These are phyloP conservation scores for Oedothorax gibbosus DNA, from an alignment of 1,140 invertebrate species.

Conservation along the genomic window DNA sequence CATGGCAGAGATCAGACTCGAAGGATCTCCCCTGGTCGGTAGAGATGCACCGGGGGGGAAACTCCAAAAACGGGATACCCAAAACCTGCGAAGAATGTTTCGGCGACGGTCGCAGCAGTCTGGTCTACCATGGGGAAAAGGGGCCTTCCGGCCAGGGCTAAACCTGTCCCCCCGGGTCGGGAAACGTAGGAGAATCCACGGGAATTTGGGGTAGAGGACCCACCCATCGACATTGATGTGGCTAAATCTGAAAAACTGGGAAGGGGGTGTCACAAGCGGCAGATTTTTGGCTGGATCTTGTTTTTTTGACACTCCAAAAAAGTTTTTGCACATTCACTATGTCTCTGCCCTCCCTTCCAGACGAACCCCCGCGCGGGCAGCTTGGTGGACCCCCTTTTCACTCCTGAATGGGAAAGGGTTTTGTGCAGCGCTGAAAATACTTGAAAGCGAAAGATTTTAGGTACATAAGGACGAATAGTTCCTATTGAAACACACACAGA, in stretches of 20 bases:
- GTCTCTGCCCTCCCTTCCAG: neutral
- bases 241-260: slow-evolving; percentile 64
- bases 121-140: no score
- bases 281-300: slow-evolving; percentile 19
- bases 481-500: neutral
- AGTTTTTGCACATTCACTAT: neutral
- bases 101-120: no score
- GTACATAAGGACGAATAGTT: no score
- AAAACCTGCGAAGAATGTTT: slow-evolving; percentile 64
- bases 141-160: slow-evolving; percentile 68
- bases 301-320: slow-evolving; percentile 23
- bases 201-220: slow-evolving; percentile 68
- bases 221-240: slow-evolving; percentile 71
- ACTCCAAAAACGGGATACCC: slow-evolving; percentile 67
- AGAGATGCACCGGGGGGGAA: slow-evolving; percentile 64
- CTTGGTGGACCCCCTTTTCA: neutral
- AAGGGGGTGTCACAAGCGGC: slow-evolving; percentile 10
- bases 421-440: neutral
- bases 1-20: neutral
- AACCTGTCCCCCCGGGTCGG: slow-evolving; percentile 65
- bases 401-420: neutral
- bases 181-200: slow-evolving; percentile 66
- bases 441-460: neutral
- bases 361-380: neutral
- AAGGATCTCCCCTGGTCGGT: slow-evolving; percentile 70